phyloP scores from a whole-genome alignment of 2,888 invertebrate species.

The Machimus rusticus region DNA sequence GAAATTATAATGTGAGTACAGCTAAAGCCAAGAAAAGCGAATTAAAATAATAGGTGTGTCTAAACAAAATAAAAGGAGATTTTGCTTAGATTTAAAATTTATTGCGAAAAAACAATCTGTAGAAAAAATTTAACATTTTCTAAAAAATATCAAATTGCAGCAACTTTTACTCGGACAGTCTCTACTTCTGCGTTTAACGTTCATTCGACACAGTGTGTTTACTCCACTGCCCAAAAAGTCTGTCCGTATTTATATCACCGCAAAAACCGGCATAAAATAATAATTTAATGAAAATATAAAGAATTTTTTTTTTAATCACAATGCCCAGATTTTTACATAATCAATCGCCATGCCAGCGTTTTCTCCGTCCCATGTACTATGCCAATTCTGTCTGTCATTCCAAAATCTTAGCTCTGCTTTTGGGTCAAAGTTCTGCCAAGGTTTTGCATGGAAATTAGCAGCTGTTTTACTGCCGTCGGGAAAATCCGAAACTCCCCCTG shows the following conservation, averaged over 20 bases:
- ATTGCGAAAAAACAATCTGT: no score
- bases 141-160: no score
- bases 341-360: conserved; percentile 59
- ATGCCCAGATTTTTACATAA: conserved; percentile 58
- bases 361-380: conserved; percentile 71
- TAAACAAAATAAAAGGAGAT: no score
- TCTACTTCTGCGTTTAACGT: conserved; percentile 69
- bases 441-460: conserved; percentile 66
- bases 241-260: conserved; percentile 39
- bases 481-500: conserved; percentile 79
- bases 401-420: conserved; percentile 76
- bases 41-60: no score
- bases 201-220: conserved; percentile 73
- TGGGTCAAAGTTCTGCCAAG: conserved; percentile 75
- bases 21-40: no score
- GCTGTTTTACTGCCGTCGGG: conserved; percentile 64
- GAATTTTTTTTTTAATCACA: no score
- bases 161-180: conserved; percentile 72
- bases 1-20: no score
- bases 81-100: no score
- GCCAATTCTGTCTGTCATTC: conserved; percentile 71
- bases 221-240: conserved; percentile 61
- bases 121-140: no score
- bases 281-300: not conserved
- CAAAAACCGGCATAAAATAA: not conserved